Evolutionary conservation across 2,888 invertebrate species (phyloP).

Genomic region (Platycheirus albimanus): DNA sequence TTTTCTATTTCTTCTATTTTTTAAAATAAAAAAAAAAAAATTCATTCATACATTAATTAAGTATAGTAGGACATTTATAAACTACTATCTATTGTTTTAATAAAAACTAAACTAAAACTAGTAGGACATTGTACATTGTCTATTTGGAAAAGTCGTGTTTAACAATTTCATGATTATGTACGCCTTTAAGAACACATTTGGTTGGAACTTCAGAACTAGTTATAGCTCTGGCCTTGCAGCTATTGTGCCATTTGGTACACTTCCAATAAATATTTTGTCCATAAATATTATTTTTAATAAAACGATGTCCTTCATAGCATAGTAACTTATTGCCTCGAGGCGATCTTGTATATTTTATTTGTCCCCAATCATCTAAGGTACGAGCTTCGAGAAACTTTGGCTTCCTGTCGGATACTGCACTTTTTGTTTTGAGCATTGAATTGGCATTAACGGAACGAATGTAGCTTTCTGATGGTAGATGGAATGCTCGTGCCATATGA

Average conservation of each 20-base stretch:
- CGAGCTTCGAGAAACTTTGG: conserved; percentile 77
- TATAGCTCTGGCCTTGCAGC: conserved; percentile 81
- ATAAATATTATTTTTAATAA: conserved; percentile 82
- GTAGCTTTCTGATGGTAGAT: conserved; percentile 55
- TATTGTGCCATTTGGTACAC: conserved; percentile 82
- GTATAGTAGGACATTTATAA: no score
- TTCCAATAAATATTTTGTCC: conserved; percentile 82
- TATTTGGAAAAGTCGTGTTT: conserved; percentile 48
- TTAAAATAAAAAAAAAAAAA: no score
- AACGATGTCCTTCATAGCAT: conserved; percentile 81
- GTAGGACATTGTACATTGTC: no score
- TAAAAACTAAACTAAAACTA: no score
- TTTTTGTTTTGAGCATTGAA: conserved; percentile 65
- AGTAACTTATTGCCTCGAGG: conserved; percentile 81
- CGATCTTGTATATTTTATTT: conserved; percentile 79
- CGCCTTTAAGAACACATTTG: conserved; percentile 80
- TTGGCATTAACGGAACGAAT: conserved; percentile 41
- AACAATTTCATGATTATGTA: conserved; percentile 80
- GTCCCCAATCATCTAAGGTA: conserved; percentile 79
- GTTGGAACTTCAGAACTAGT: conserved; percentile 78
- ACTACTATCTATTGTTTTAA: no score
- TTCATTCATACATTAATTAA: no score
- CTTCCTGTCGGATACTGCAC: conserved; percentile 76
- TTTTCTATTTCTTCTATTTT: background rate
- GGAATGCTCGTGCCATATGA: conserved; percentile 43